Base-by-base conservation (phyloP, 2,797 vertebrate genomes). In the Amniataba percoides region DNA sequence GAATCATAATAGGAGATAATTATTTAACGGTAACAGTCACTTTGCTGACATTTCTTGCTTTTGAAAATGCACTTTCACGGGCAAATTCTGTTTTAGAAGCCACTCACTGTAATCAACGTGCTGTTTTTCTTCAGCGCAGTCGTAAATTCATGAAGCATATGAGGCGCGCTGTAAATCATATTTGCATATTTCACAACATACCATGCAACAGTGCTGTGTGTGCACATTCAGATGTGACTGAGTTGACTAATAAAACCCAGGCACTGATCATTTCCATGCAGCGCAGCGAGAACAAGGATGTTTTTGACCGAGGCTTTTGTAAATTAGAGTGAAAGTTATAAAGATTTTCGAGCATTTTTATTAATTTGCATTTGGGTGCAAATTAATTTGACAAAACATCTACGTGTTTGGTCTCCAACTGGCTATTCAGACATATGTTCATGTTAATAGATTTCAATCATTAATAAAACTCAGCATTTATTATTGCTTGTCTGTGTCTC, bases 221-320 rank as follows among this genome's bases (percentile, higher is more conserved):
- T n/a, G 52, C 27, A 71, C 59, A 68, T 43, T 60, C 60, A 58
- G 76, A 78, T 77, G 57, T 31, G 8, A 39, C 40, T 31, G 18
- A 71, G 40, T 42, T 60, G 8, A 43, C 51, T 59, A 18, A 83
- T 46, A 43, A 43, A 15, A 76, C 21, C 46, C 70, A 86, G 55
- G 66, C 8, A 31, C 40, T 23, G 12, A 67, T 65, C 0, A 65
- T 55, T 48, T 70, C 34, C 52, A 27, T 43, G 40, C 34, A 42
- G 19, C 1, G 1, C 14, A 68, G 14, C 16, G 59, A 45, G 21
- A 71, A 46, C 16, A 23, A 23, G 15, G 39, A 34, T 11, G 43
- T n/a, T 61, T 56, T 40, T 12, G 3, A 36, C 3, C 34, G 12
- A 36, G 1, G 3, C 21, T 48, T 27, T 48, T 25, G 13, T 7